A percentile compares a stretch with the other conserved stretches of the same genome.
Conservation (phyloP, 2,113 vertebrate genomes). For the Festucalex cinctus region DNA sequence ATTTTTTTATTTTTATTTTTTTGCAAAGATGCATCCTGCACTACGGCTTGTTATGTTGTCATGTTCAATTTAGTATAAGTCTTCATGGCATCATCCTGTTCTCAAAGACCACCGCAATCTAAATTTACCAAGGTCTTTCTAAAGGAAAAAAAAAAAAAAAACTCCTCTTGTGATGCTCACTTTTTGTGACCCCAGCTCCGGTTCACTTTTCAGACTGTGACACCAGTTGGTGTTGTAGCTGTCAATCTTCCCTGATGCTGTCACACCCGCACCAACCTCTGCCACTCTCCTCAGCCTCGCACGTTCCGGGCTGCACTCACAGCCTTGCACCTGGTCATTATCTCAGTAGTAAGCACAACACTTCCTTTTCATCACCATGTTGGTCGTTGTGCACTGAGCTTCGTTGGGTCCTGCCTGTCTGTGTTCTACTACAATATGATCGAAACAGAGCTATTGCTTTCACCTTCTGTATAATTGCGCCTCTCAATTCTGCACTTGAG, state of each 20-base stretch:
- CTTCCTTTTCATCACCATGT: neutral
- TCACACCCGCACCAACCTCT: neutral
- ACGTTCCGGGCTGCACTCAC: neutral
- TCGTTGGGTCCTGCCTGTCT: neutral
- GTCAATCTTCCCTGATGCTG: neutral
- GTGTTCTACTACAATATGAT: too few relatives aligned
- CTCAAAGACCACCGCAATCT: neutral
- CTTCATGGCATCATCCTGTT: neutral
- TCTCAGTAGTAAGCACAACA: neutral
- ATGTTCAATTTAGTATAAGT: neutral
- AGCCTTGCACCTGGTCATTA: neutral
- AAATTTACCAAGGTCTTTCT: neutral
- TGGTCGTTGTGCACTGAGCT: neutral
- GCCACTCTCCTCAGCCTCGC: neutral
- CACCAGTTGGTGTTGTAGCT: neutral
- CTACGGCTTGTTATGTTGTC: neutral
- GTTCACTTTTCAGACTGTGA: neutral
- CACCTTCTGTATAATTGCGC: neutral
- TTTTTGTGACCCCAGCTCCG: neutral
- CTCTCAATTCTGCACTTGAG: neutral
- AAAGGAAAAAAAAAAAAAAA: neutral
- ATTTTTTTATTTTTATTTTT: neutral
- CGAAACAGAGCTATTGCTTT: neutral
- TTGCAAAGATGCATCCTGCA: neutral
- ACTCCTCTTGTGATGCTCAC: neutral